Base-by-base conservation (phyloP, 2,888 invertebrate species). In the Cactoblastis cactorum region DNA sequence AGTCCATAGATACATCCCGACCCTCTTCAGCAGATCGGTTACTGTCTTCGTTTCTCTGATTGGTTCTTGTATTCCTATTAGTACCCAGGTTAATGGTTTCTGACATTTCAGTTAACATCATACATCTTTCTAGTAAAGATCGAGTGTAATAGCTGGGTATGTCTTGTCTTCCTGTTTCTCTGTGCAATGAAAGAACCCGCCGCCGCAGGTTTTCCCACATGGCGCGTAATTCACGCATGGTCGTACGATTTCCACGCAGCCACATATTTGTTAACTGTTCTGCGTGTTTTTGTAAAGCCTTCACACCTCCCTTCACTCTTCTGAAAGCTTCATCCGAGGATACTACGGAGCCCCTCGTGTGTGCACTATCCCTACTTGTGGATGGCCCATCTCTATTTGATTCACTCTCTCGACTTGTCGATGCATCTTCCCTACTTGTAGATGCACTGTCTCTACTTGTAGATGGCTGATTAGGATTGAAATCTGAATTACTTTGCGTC, bases 181-280 rank as follows among this genome's bases (percentile, higher is more conserved):
- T 75, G 57, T 92, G 86, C 50, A 92, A 69, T 58, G 85, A 73
- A 53, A 91, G 76, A 58, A 94, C 91, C 50, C 92, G 91, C 34
- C 91, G 76, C 18, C 92, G 91, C 54, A 94, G 80, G 65, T 92
- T 92, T 53, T 92, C 91, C 89, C 94, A 92, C 90, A 94, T 91
- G 28, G 82, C 83, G 6, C 93, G 90, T 49, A 94, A 86, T 61
- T 92, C 90, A 58, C 92, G 91, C 62, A 94, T 76, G 3, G 84
- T 77, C 8, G 76, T 76, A 5, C 82, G 80, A 51, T 77, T 78
- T 1, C 84, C 87, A 45, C 82, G 81, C 49, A 86, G 64, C 85
- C 89, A 87, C 64, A 86, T 71, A 58, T 82, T 78, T 6, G 83
- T 80, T 24, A 87, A 65, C 43, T 77, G 73, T 49, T 72, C 54